Evolutionary conservation across 1,140 invertebrate species (phyloP).

Genomic region (Ceratina japonica): DNA sequence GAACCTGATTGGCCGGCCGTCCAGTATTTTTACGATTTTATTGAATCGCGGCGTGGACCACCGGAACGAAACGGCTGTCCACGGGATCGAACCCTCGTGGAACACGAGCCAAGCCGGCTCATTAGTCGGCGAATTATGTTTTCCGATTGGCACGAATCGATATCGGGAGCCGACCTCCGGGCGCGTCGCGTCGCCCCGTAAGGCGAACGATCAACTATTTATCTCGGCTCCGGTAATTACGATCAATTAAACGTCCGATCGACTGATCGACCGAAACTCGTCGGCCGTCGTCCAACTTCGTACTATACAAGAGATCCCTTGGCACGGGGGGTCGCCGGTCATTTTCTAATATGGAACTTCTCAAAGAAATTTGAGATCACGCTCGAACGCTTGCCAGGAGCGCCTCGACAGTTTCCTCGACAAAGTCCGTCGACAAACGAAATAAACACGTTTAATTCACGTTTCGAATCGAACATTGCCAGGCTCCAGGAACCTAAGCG

Average conservation of each 20-base stretch:
- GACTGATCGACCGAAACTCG: constrained; percentile 11
- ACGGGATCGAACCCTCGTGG: constrained; percentile 10
- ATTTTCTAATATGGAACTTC: too few species aligned
- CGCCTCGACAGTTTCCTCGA: too few species aligned
- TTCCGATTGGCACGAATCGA: constrained; percentile 56
- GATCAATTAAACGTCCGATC: constrained; percentile 52
- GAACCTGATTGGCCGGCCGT: constrained; percentile 7
- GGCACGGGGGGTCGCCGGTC: neutral
- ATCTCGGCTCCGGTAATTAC: constrained; percentile 57
- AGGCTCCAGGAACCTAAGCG: too few species aligned
- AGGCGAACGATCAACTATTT: constrained; percentile 39
- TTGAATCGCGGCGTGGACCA: constrained; percentile 15
- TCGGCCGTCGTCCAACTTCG: constrained; percentile 4
- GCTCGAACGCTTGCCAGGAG: too few species aligned
- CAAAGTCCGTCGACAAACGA: too few species aligned
- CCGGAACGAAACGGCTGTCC: constrained; percentile 24
- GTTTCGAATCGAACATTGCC: too few species aligned
- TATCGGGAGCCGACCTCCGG: constrained; percentile 45
- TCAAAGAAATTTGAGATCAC: too few species aligned
- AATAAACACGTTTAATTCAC: too few species aligned
- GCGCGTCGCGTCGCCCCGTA: constrained; percentile 12
- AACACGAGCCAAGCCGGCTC: constrained; percentile 39
- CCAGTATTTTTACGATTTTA: constrained; percentile 16
- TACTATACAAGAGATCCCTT: too few species aligned
- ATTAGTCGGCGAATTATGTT: constrained; percentile 50